Evolutionary conservation across 2,888 invertebrate species (phyloP), one percentile per base, ranked within the genome.

Genomic region (Pyrrhia umbra): DNA sequence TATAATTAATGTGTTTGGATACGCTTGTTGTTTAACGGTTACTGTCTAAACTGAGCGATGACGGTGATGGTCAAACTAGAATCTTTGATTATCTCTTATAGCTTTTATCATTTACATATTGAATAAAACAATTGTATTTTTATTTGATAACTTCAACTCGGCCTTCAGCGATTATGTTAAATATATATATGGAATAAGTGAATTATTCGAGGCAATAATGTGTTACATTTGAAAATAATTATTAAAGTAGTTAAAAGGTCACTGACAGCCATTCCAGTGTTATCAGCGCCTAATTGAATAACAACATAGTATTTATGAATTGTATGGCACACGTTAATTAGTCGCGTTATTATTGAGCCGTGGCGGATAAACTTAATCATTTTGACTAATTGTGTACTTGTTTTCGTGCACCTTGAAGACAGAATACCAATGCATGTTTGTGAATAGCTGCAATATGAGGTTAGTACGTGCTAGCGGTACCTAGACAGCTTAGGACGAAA

Each of bases 261-360:
- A 70, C 20, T 65, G 76, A 68, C 77, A 62, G 63, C 39, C 61
- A 59, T 59, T 46, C 58, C 25, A 30, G 10, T 15, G 55, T 66
- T 65, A 79, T 68, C 76, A 58, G 68, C 54, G 60, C 49, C 63
- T 68, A 73, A 72, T 80, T 69, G 52, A 77, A 80, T 80, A 77
- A 74, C 67, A 75, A 61, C 64, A 59, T 39, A 27, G 46, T 60
- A 63, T 57, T 63, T 67, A 75, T 68, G 59, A 58, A 66, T 70
- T 68, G 66, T 61, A 68, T 50, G 51, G 61, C 68, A 47, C 66
- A 46, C 55, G 49, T 60, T 68, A 76, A 79, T 75, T 79, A 57
- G 60, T 46, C 39, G 23, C 18, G 37, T 60, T 54, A 54, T 64
- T 70, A 64, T 55, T 54, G 49, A 56, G 10, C 23, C 49, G 39